Evolutionary conservation across 2,113 vertebrate genomes (phyloP).

Genomic region (Percopsis transmontana): DNA sequence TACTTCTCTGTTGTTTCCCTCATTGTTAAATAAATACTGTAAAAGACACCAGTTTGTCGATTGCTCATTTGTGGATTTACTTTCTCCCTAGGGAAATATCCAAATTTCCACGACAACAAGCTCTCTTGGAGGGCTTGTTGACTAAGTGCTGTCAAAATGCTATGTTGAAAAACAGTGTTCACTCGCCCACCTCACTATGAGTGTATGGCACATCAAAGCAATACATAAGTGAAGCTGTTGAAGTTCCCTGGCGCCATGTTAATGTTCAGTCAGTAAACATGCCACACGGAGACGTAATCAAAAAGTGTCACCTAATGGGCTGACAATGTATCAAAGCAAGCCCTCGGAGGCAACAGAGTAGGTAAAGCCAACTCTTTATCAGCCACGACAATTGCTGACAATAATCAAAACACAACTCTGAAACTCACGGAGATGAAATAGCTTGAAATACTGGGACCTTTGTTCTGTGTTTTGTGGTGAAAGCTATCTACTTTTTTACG

Average conservation of each 20-base stretch:
- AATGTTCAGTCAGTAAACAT: slow-evolving; percentile 56
- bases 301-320: slow-evolving; percentile 53
- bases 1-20: no score
- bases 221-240: slow-evolving; percentile 51
- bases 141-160: slow-evolving; percentile 62
- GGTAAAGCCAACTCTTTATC: slow-evolving; percentile 54
- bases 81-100: no score
- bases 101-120: no score
- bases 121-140: slow-evolving; percentile 39
- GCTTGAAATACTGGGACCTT: slow-evolving; percentile 26
- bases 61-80: no score
- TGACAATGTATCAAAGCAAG: slow-evolving; percentile 71
- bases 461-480: slow-evolving; percentile 54
- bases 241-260: slow-evolving; percentile 52
- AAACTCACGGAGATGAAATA: slow-evolving; percentile 27
- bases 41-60: no score
- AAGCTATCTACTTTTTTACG: neutral
- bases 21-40: no score
- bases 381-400: slow-evolving; percentile 72
- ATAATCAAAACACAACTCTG: slow-evolving; percentile 60
- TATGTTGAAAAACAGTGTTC: slow-evolving; percentile 52
- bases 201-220: slow-evolving; percentile 68
- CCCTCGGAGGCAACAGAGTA: slow-evolving; percentile 52
- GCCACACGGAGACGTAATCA: slow-evolving; percentile 39
- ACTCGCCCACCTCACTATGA: slow-evolving; percentile 44